These are phyloP conservation scores for Ascaphus truei DNA, from an alignment of 2,113 vertebrate genomes.

Conservation along the genomic window DNA sequence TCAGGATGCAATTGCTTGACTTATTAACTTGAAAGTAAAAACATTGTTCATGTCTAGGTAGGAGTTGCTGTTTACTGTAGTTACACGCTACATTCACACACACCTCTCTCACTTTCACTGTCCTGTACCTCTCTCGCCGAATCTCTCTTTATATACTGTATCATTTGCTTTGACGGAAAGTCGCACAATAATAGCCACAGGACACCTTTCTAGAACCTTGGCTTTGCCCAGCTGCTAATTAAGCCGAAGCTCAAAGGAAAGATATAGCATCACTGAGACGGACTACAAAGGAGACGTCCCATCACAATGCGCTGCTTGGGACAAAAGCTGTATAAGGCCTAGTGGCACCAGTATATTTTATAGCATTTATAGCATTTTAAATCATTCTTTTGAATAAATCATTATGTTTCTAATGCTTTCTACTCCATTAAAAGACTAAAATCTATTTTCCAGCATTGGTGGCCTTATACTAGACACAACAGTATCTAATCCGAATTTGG, in stretches of 20 bases:
- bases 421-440: not conserved
- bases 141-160: too few relatives aligned
- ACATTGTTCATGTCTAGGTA: too few relatives aligned
- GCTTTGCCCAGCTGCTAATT: conserved; percentile 12
- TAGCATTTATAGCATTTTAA: conserved; percentile 14
- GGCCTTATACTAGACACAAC: conserved; percentile 98
- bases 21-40: too few relatives aligned
- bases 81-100: too few relatives aligned
- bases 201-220: not conserved
- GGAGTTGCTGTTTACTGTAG: too few relatives aligned
- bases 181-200: not conserved
- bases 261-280: not conserved
- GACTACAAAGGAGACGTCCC: conserved; percentile 19
- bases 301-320: not conserved
- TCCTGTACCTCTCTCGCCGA: too few relatives aligned
- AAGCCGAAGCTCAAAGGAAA: conserved; percentile 7
- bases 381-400: conserved; percentile 18
- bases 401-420: conserved; percentile 2
- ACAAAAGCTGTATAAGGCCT: not conserved
- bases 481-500: conserved; percentile 90
- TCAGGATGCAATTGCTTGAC: too few relatives aligned
- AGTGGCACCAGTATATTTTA: not conserved
- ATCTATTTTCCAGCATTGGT: conserved; percentile 77
- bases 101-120: too few relatives aligned
- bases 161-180: not conserved